A percentile compares a stretch with the other conserved stretches of the same genome.
Conservation (phyloP, 2,888 invertebrate species). For the Nomada hirtipes region DNA sequence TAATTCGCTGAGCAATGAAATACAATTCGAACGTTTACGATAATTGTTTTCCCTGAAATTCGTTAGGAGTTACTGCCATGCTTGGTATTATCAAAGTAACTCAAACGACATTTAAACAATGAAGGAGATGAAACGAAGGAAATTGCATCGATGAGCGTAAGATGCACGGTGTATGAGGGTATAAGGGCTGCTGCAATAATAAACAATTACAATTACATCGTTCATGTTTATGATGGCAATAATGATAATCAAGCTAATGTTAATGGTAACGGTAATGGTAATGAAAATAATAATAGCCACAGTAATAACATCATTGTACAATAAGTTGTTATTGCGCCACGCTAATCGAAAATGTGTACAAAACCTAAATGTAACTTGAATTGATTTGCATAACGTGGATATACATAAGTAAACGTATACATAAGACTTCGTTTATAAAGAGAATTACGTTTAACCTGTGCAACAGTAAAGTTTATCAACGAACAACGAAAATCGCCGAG, state of each 20-base stretch:
- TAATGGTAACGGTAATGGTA: conserved; percentile 27
- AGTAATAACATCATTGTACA: conserved; percentile 16
- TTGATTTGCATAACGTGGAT: conserved; percentile 30
- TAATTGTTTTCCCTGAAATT: no score
- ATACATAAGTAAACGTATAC: conserved; percentile 22
- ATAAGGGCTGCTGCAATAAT: no score
- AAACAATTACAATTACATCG: no score
- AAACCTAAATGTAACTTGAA: conserved; percentile 38
- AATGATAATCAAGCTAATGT: conserved; percentile 28
- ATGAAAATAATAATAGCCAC: conserved; percentile 16
- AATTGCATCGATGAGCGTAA: no score
- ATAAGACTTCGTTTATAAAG: conserved; percentile 24
- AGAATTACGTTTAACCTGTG: conserved; percentile 1
- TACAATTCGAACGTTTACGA: no score
- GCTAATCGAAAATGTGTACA: conserved; percentile 31
- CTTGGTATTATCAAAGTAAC: no score
- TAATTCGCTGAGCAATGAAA: no score
- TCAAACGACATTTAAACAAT: no score
- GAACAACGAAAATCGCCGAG: conserved; percentile 18
- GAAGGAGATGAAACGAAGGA: no score
- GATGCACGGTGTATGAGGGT: no score
- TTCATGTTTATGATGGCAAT: not conserved
- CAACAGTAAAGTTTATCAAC: not conserved
- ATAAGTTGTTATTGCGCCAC: conserved; percentile 28
- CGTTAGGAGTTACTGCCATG: no score